These are phyloP conservation scores for Ceratina calcarata DNA, from an alignment of 1,140 invertebrate genomes.

Conservation along the genomic window DNA sequence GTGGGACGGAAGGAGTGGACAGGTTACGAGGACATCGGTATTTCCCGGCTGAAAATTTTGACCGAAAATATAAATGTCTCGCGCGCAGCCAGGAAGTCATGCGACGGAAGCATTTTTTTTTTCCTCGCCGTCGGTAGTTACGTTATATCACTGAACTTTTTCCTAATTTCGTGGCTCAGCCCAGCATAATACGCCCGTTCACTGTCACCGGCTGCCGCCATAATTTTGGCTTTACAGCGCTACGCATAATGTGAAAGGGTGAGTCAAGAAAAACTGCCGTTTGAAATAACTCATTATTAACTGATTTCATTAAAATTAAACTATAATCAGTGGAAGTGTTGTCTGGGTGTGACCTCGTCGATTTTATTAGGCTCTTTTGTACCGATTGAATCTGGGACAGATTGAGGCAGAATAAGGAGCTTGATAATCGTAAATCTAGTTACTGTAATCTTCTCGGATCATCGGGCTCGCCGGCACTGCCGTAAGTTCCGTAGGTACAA, in stretches of 20 bases:
- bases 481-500: constrained; percentile 23
- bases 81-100: constrained; percentile 5
- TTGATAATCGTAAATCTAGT: not conserved
- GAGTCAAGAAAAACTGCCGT: no score
- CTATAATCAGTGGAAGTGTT: no score
- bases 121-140: not conserved
- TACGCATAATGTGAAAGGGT: no score
- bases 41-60: constrained; percentile 20
- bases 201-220: not conserved
- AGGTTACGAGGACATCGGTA: constrained; percentile 9
- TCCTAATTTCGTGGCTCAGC: constrained; percentile 6
- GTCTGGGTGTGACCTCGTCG: no score
- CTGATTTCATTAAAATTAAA: no score
- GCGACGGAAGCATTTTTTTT: constrained; percentile 22
- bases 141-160: constrained; percentile 3
- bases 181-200: not conserved
- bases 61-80: constrained; percentile 39
- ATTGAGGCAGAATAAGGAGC: no score
- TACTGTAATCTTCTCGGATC: not conserved
- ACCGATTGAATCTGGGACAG: no score
- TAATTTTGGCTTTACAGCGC: not conserved
- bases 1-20: constrained; percentile 1
- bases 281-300: no score
- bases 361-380: no score
- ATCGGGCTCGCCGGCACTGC: not conserved